These are phyloP conservation scores for Hydropsyche betteni DNA, from an alignment of 2,888 invertebrate species.

Conservation along the genomic window DNA sequence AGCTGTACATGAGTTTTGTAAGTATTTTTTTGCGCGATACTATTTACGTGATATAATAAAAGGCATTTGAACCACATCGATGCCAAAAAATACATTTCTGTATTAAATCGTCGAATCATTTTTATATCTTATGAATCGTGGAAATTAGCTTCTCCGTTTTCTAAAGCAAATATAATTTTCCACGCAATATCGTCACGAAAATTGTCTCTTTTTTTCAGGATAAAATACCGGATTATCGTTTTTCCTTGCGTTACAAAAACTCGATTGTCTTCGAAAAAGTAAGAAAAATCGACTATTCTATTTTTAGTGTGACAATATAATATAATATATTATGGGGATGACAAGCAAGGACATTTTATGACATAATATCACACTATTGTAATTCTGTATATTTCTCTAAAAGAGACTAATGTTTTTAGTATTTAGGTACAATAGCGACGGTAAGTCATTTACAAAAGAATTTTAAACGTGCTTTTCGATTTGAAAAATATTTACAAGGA, in stretches of 20 bases:
- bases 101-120: conserved; percentile 3
- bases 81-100: conserved; percentile 2
- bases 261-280: background rate
- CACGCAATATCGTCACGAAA: conserved; percentile 1
- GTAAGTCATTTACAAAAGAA: background rate
- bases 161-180: conserved; percentile 12
- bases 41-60: background rate
- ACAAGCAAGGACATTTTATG: background rate
- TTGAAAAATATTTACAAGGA: too few species aligned
- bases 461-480: too few species aligned
- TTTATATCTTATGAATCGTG: background rate
- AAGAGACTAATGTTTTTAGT: conserved; percentile 6
- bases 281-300: background rate
- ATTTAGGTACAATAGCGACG: conserved; percentile 11
- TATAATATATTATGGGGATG: conserved; percentile 10
- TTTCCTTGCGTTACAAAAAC: conserved; percentile 6
- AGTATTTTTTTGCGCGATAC: background rate
- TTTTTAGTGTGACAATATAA: conserved; percentile 10
- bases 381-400: background rate
- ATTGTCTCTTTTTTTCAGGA: conserved; percentile 6
- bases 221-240: background rate
- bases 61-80: background rate
- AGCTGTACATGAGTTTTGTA: background rate
- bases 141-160: background rate
- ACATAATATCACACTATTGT: background rate